phyloP scores from a whole-genome alignment of 2,113 vertebrate genomes.

The Agapornis roseicollis region DNA sequence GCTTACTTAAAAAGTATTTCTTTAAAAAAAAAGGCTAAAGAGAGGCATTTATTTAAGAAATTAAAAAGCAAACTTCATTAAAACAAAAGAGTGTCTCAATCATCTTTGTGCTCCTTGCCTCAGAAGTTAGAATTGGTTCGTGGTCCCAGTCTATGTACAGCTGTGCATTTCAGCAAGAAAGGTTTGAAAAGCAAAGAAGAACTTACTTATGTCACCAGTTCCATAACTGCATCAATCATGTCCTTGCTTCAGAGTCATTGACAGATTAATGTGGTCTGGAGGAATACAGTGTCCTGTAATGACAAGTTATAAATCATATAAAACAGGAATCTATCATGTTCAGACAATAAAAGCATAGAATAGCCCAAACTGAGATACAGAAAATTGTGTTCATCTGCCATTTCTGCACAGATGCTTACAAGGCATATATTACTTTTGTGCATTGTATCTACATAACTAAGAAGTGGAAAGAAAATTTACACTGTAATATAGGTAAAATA shows the following conservation, averaged over 20 bases:
- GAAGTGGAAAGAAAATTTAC: neutral
- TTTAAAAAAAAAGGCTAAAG: neutral
- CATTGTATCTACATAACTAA: neutral
- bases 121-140: neutral
- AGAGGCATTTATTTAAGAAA: neutral
- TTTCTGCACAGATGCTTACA: neutral
- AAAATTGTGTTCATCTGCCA: neutral
- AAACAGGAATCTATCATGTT: neutral
- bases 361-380: neutral
- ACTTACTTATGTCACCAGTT: slow-evolving; percentile 12
- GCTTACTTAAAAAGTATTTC: neutral
- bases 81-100: fast-evolving
- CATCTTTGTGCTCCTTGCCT: neutral
- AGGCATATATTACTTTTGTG: neutral
- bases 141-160: neutral
- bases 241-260: slow-evolving; percentile 18
- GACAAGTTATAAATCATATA: slow-evolving; percentile 63
- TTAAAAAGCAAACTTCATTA: neutral
- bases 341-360: neutral
- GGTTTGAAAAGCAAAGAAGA: neutral
- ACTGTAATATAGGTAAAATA: neutral
- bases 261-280: slow-evolving; percentile 49
- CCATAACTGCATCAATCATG: neutral
- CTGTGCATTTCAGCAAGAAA: neutral
- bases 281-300: slow-evolving; percentile 60